Evolutionary conservation across 2,888 invertebrate genomes (phyloP).

Genomic region (Aphrophora alni): DNA sequence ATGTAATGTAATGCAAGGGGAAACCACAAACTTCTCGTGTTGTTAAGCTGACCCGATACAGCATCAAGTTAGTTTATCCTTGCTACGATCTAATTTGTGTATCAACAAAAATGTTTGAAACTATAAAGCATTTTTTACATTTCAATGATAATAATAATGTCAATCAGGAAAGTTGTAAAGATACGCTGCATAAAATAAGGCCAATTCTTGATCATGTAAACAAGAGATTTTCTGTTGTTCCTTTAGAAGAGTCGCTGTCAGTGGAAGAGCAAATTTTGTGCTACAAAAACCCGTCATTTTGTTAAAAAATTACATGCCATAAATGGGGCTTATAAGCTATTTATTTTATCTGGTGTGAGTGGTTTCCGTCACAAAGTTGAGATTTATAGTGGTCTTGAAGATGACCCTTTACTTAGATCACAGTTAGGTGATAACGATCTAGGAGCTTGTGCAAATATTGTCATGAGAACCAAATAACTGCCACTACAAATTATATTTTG

Average conservation of each 20-base stretch:
- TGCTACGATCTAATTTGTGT: too few relatives aligned
- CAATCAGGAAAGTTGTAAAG: neutral
- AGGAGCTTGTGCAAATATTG: constrained; percentile 37
- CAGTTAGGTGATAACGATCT: constrained; percentile 36
- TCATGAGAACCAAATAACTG: constrained; percentile 27
- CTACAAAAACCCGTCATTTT: constrained; percentile 45
- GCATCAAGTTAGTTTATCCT: too few relatives aligned
- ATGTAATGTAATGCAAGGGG: too few relatives aligned
- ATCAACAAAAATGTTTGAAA: constrained; percentile 51
- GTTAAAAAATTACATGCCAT: constrained; percentile 55
- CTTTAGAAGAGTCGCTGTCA: constrained; percentile 35
- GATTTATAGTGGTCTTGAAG: constrained; percentile 40
- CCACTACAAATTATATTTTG: constrained; percentile 34
- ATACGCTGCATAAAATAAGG: constrained; percentile 46
- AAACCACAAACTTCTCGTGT: too few relatives aligned
- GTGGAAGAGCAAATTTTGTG: constrained; percentile 52
- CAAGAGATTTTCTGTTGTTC: neutral
- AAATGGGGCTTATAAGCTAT: constrained; percentile 52
- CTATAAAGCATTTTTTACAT: constrained; percentile 44
- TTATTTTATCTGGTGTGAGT: constrained; percentile 33
- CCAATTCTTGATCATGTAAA: constrained; percentile 44
- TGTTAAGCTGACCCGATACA: too few relatives aligned
- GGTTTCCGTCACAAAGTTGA: constrained; percentile 43
- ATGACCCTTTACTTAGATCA: constrained; percentile 26
- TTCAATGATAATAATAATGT: constrained; percentile 46